phyloP scores from a whole-genome alignment of 2,888 invertebrate genomes.

The Drosophila nr. fundita region DNA sequence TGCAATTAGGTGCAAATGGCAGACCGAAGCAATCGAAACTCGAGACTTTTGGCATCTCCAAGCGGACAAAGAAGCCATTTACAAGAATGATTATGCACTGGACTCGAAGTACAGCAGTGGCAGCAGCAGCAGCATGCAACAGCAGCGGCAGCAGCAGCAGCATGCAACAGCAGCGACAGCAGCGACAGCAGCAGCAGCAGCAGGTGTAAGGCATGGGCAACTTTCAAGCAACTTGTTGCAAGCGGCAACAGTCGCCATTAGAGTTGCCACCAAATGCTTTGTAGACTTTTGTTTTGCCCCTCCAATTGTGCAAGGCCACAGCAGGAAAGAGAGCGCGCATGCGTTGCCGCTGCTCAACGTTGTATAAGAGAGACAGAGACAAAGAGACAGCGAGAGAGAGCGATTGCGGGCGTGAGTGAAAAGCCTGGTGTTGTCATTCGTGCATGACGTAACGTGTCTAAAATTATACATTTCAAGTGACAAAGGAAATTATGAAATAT shows the following conservation, averaged over 20 bases:
- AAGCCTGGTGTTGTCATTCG: constrained; percentile 68
- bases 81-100: constrained; percentile 6
- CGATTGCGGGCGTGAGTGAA: constrained; percentile 21
- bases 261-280: constrained; percentile 23
- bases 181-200: constrained; percentile 3
- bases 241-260: constrained; percentile 29
- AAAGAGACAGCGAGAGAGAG: background rate
- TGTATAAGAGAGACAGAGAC: constrained; percentile 28
- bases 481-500: background rate
- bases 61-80: constrained; percentile 16
- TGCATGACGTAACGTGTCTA: constrained; percentile 73
- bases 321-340: constrained; percentile 40
- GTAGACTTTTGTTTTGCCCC: constrained; percentile 34
- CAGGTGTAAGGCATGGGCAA: constrained; percentile 14
- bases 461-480: constrained; percentile 9
- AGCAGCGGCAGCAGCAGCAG: no score
- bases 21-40: constrained; percentile 18
- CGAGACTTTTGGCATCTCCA: constrained; percentile 8
- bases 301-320: background rate
- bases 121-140: background rate
- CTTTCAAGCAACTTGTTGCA: constrained; percentile 71
- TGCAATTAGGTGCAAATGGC: constrained; percentile 69
- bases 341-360: constrained; percentile 35
- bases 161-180: constrained; percentile 4
- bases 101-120: background rate